These are phyloP conservation scores for Eristalinus aeneus DNA, from an alignment of 2,888 invertebrate genomes.

Conservation along the genomic window DNA sequence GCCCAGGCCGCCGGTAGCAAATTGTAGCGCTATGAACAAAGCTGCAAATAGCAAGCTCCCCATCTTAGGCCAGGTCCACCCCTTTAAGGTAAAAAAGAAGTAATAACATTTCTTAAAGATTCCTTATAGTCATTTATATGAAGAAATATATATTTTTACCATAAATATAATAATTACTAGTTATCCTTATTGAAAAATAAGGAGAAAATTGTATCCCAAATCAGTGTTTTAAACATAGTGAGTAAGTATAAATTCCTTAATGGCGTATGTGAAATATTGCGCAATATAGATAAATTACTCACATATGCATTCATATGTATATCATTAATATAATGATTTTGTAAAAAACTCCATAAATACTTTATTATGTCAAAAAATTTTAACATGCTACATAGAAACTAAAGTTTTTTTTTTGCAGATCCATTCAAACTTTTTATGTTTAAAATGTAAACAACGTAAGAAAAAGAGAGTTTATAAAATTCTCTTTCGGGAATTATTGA, in stretches of 20 bases:
- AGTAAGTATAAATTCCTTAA: too few relatives aligned
- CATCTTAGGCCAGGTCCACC: conserved; percentile 93
- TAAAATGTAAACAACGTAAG: neutral
- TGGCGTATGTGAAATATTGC: too few relatives aligned
- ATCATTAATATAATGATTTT: neutral
- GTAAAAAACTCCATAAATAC: too few relatives aligned
- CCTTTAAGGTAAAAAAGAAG: conserved; percentile 82
- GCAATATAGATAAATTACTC: too few relatives aligned
- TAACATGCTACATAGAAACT: too few relatives aligned
- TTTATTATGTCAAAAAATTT: too few relatives aligned
- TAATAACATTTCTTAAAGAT: too few relatives aligned
- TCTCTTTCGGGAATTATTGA: neutral
- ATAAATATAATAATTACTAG: neutral
- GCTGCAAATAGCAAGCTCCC: conserved; percentile 88
- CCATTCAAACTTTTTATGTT: neutral
- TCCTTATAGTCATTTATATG: too few relatives aligned
- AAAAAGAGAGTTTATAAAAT: neutral
- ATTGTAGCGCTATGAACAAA: conserved; percentile 88
- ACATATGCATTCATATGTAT: neutral
- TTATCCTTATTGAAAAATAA: too few relatives aligned
- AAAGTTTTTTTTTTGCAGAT: too few relatives aligned
- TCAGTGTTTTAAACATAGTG: too few relatives aligned
- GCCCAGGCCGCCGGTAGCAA: conserved; percentile 89
- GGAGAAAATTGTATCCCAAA: too few relatives aligned
- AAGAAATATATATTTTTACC: neutral